Conservation (phyloP, 2,113 vertebrate species). For the Anarhynchus alexandrinus region DNA sequence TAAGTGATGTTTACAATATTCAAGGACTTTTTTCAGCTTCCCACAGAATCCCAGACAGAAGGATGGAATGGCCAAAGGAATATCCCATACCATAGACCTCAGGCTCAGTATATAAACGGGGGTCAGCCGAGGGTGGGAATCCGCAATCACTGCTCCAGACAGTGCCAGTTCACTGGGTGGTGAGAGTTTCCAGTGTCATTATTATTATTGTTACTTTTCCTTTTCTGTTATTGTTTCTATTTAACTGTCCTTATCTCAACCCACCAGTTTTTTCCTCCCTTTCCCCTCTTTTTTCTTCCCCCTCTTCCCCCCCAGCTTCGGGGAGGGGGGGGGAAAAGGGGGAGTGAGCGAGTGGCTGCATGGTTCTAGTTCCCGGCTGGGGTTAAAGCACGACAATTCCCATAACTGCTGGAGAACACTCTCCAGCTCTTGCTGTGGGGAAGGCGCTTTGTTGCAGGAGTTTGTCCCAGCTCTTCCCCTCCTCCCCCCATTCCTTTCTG, state of each 20-base stretch:
- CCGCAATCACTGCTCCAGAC: neutral
- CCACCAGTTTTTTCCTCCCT: neutral
- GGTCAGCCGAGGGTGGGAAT: neutral
- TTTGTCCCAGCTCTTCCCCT: neutral
- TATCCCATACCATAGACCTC: neutral
- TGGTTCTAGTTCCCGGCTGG: neutral
- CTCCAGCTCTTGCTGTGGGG: neutral
- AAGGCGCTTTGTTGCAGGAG: neutral
- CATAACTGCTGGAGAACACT: neutral
- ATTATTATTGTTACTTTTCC: neutral
- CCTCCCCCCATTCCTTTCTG: neutral
- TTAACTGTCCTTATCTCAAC: neutral
- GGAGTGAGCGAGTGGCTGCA: neutral
- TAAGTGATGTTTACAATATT: neutral
- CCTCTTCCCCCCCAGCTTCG: neutral
- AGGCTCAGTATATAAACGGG: neutral
- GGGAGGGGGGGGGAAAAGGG: neutral
- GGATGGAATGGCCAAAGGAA: neutral
- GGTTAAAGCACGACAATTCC: neutral
- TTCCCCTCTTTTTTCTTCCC: neutral
- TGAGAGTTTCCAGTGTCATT: neutral
- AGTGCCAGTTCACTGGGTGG: neutral
- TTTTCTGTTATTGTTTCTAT: neutral
- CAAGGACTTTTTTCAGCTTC: neutral
- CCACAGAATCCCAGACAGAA: neutral